Percentiles rank a stretch among this genome's conserved stretches.
Conservation (phyloP, 2,797 vertebrate species). For the Argentina silus region DNA sequence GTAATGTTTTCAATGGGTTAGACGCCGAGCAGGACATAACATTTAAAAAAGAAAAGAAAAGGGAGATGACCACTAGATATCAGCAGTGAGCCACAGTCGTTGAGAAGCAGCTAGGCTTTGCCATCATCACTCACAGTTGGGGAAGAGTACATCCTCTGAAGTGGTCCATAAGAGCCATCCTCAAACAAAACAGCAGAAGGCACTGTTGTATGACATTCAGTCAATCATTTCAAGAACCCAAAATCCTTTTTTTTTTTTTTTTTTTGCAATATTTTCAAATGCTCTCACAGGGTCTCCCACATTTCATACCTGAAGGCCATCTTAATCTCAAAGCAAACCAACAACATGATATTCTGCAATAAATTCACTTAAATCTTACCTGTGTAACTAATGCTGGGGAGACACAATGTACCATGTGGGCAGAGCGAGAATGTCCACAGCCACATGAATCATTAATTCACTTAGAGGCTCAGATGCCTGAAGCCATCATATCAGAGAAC, state of each 20-base stretch:
- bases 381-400: slow-evolving; percentile 8
- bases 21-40: neutral
- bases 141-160: neutral
- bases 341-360: slow-evolving; percentile 32
- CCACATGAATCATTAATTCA: slow-evolving; percentile 21
- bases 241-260: neutral
- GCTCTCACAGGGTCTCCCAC: slow-evolving; percentile 24
- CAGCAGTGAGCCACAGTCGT: slow-evolving; percentile 1
- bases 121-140: neutral
- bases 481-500: slow-evolving; percentile 10
- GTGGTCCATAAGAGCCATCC: slow-evolving; percentile 7
- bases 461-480: slow-evolving; percentile 8
- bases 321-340: slow-evolving; percentile 6
- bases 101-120: neutral
- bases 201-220: neutral
- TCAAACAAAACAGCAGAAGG: neutral
- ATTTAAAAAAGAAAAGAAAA: neutral
- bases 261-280: slow-evolving; percentile 19
- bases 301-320: slow-evolving; percentile 23
- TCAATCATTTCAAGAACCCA: neutral
- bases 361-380: slow-evolving; percentile 17
- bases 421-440: slow-evolving; percentile 3
- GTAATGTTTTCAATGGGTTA: neutral
- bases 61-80: neutral
- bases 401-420: neutral